Evolutionary conservation across 2,888 invertebrate genomes (phyloP).

Genomic region (Acanthosoma haemorrhoidale): DNA sequence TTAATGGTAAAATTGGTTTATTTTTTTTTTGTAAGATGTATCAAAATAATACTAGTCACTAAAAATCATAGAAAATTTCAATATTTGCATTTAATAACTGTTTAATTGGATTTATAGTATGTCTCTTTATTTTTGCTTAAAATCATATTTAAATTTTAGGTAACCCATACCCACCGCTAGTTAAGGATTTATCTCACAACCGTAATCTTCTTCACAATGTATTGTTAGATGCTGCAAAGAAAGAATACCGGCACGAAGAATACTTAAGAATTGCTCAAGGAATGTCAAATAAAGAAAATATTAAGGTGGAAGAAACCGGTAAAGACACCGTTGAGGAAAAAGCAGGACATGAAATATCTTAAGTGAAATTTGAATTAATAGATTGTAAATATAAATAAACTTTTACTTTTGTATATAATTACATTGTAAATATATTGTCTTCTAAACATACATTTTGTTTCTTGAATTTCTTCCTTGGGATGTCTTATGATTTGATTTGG

Average conservation of each 20-base stretch:
- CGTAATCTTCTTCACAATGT: conserved; percentile 73
- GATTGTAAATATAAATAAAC: background rate
- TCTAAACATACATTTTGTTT: too few species aligned
- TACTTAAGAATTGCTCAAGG: conserved; percentile 54
- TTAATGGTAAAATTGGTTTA: too few species aligned
- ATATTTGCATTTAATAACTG: too few species aligned
- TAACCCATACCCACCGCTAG: conserved; percentile 71
- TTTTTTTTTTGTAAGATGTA: too few species aligned
- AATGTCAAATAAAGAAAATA: conserved; percentile 43
- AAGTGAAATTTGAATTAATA: background rate
- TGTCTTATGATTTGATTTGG: too few species aligned
- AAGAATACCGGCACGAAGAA: conserved; percentile 67
- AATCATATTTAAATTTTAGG: conserved; percentile 48
- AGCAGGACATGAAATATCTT: background rate
- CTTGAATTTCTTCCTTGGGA: too few species aligned
- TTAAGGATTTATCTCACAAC: conserved; percentile 56
- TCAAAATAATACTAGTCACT: too few species aligned
- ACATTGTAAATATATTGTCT: conserved; percentile 1
- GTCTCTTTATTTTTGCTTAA: background rate
- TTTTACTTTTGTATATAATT: background rate
- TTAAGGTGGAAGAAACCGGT: background rate
- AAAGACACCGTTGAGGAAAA: background rate
- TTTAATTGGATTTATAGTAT: too few species aligned
- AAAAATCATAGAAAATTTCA: too few species aligned
- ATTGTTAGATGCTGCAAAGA: conserved; percentile 73